Conservation (phyloP, 1,140 invertebrate species). For the Chironomus striatipennis region DNA sequence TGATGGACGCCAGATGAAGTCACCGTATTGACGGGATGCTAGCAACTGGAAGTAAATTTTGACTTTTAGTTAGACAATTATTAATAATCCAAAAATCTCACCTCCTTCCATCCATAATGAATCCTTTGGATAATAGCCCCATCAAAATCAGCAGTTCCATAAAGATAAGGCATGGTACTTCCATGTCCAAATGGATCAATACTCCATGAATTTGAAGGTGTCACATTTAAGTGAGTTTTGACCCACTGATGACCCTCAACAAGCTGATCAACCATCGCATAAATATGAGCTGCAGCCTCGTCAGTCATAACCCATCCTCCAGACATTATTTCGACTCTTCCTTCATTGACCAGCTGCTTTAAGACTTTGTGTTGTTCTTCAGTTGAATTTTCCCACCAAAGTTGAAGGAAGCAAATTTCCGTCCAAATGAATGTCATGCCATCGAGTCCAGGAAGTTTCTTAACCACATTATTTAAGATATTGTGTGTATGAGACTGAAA, state of each 20-base stretch:
- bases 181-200: slow-evolving; percentile 90
- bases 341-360: slow-evolving; percentile 40
- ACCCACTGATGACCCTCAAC: slow-evolving; percentile 90
- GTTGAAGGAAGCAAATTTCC: slow-evolving; percentile 81
- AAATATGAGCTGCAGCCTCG: slow-evolving; percentile 83
- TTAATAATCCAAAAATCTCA: too few species aligned
- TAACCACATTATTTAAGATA: slow-evolving; percentile 81
- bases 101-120: slow-evolving; percentile 87
- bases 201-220: slow-evolving; percentile 72
- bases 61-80: too few species aligned
- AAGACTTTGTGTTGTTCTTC: slow-evolving; percentile 55
- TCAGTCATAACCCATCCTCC: slow-evolving; percentile 97
- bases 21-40: slow-evolving; percentile 64
- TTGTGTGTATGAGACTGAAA: slow-evolving; percentile 69
- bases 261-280: slow-evolving; percentile 77
- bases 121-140: slow-evolving; percentile 82
- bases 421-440: slow-evolving; percentile 89
- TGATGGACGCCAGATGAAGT: slow-evolving; percentile 81
- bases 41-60: slow-evolving; percentile 51
- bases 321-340: slow-evolving; percentile 64
- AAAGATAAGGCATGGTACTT: slow-evolving; percentile 74
- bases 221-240: slow-evolving; percentile 61
- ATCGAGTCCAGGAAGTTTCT: slow-evolving; percentile 62
- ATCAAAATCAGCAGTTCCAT: slow-evolving; percentile 70
- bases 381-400: slow-evolving; percentile 80